Percentiles rank a stretch among this genome's conserved stretches.
phyloP scores from a whole-genome alignment of 2,113 vertebrate genomes.

The Greenwoodochromis staneri region DNA sequence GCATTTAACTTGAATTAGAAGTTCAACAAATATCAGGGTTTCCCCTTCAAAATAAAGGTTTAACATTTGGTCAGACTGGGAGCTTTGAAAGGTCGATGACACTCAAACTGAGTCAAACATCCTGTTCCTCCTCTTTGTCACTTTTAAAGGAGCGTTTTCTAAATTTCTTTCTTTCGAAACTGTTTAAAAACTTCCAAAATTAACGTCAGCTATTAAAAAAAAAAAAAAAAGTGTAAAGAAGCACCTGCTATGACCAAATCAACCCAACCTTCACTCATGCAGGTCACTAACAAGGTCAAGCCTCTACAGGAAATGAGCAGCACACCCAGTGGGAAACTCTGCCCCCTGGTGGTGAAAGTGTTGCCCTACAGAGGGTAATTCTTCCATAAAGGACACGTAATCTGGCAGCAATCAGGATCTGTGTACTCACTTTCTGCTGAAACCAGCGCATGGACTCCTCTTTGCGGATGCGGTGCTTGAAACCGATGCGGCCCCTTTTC shows the following conservation, averaged over 20 bases:
- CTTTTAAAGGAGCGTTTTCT: neutral
- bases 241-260: accelerated
- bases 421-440: slow-evolving; percentile 88
- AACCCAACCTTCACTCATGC: neutral
- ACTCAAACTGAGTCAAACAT: accelerated
- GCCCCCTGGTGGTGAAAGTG: accelerated
- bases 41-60: neutral
- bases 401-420: neutral
- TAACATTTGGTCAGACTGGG: neutral
- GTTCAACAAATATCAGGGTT: accelerated
- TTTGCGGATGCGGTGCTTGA: slow-evolving; percentile 95
- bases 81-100: accelerated
- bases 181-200: neutral
- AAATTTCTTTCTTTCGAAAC: accelerated
- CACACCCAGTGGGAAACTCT: neutral
- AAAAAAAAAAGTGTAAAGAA: neutral
- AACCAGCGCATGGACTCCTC: slow-evolving; percentile 99
- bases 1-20: neutral
- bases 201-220: accelerated
- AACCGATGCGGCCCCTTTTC: slow-evolving; percentile 91
- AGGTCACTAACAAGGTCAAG: neutral
- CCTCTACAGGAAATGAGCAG: accelerated
- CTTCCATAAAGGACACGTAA: neutral
- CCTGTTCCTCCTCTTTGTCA: accelerated
- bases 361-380: accelerated